Conservation (phyloP, 2,888 invertebrate species). For the Drosophila parthenogenetica region DNA sequence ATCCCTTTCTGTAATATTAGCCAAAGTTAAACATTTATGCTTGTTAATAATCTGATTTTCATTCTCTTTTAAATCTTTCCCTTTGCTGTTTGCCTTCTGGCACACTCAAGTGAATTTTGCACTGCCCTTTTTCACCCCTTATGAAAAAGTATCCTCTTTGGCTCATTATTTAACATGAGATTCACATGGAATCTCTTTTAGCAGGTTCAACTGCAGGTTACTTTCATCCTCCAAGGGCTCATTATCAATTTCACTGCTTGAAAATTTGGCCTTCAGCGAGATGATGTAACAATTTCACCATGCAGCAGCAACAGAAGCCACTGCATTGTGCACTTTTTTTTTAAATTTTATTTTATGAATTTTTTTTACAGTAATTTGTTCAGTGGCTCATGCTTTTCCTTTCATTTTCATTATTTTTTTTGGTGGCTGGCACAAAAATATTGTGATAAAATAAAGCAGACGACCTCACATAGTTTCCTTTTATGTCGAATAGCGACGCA, state of each 20-base stretch:
- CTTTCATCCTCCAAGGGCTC: constrained; percentile 32
- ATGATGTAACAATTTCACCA: constrained; percentile 69
- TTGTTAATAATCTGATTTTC: constrained; percentile 1
- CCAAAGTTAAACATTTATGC: not conserved
- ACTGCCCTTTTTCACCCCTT: not conserved
- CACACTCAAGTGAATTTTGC: constrained; percentile 6
- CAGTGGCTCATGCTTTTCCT: not conserved
- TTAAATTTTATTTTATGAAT: constrained; percentile 9
- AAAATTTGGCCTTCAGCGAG: constrained; percentile 44
- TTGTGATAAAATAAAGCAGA: constrained; percentile 68
- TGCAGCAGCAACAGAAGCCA: constrained; percentile 32
- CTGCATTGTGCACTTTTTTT: constrained; percentile 43
- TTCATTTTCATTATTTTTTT: constrained; percentile 28
- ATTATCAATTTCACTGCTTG: constrained; percentile 71
- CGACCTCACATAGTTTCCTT: constrained; percentile 79
- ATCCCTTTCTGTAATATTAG: not conserved
- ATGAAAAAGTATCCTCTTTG: not conserved
- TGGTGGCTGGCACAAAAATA: constrained; percentile 68
- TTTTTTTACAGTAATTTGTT: constrained; percentile 12
- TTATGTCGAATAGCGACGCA: constrained; percentile 70
- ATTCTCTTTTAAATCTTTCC: constrained; percentile 1
- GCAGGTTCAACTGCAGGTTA: constrained; percentile 25
- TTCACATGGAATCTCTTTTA: constrained; percentile 21
- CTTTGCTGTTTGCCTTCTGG: not conserved
- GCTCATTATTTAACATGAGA: constrained; percentile 32